Conservation (phyloP, 2,797 vertebrate species). For the Chrysocyon brachyurus region DNA sequence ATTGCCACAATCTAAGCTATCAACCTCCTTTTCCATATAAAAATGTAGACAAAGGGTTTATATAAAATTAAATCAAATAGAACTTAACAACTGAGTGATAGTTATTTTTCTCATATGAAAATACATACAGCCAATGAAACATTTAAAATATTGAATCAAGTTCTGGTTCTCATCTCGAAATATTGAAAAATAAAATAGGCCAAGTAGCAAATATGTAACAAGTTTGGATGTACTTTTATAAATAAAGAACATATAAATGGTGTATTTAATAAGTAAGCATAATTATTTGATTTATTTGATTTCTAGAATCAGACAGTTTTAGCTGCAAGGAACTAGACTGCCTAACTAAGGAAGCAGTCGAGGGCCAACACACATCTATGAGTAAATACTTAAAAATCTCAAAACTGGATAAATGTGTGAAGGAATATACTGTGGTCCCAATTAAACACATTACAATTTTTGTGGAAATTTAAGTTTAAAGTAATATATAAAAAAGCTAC, state of each 20-base stretch:
- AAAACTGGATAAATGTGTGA: constrained; percentile 47
- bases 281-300: constrained; percentile 6
- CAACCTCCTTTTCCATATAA: constrained; percentile 19
- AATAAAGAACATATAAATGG: constrained; percentile 29
- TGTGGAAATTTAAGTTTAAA: constrained; percentile 46
- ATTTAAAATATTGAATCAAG: constrained; percentile 5
- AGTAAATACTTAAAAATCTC: constrained; percentile 56
- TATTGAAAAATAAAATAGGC: constrained; percentile 11
- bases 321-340: constrained; percentile 10
- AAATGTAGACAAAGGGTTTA: constrained; percentile 11
- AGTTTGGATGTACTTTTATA: constrained; percentile 51
- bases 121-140: background rate
- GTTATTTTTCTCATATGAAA: background rate
- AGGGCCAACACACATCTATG: background rate
- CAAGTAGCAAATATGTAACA: constrained; percentile 19
- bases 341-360: background rate
- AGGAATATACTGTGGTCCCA: background rate
- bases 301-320: constrained; percentile 28
- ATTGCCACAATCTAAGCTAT: background rate
- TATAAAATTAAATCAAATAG: constrained; percentile 12
- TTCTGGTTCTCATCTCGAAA: constrained; percentile 24
- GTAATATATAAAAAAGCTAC: background rate
- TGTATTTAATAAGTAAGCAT: background rate
- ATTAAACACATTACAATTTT: background rate
- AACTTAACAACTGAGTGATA: background rate